phyloP scores from a whole-genome alignment of 2,797 vertebrate genomes.

The Acanthurus leucopareius region DNA sequence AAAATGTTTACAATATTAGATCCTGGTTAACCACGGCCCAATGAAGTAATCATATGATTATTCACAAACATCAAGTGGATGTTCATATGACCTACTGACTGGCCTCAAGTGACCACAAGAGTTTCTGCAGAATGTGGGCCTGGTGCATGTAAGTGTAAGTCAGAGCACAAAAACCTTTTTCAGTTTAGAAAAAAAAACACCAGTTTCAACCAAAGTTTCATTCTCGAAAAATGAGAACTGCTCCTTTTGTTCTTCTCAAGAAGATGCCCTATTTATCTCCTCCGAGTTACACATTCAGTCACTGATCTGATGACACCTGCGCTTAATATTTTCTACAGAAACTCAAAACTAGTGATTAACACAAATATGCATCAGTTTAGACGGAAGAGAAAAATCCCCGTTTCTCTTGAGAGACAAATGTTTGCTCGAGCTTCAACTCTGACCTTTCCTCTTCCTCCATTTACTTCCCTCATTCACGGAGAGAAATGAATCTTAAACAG shows the following conservation, averaged over 20 bases:
- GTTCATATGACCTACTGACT: constrained; percentile 14
- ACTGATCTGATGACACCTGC: background rate
- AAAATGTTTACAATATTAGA: background rate
- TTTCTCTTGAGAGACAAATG: background rate
- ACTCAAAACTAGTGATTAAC: constrained; percentile 1
- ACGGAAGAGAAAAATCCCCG: constrained; percentile 28
- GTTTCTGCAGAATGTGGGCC: too few relatives aligned
- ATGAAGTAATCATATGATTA: constrained; percentile 6
- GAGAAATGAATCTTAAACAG: background rate
- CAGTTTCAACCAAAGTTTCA: background rate
- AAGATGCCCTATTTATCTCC: background rate
- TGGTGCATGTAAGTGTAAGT: background rate
- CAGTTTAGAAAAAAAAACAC: background rate
- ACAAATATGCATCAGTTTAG: background rate
- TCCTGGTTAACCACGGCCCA: constrained; percentile 4
- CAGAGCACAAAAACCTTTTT: background rate
- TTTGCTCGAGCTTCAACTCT: background rate
- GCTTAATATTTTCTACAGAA: constrained; percentile 12
- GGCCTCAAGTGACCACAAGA: background rate
- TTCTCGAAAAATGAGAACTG: constrained; percentile 8
- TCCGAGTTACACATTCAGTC: background rate
- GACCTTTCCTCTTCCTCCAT: constrained; percentile 48
- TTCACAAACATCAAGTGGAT: background rate
- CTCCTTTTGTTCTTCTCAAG: background rate
- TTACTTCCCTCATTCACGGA: constrained; percentile 39